Percentiles rank a stretch among this genome's conserved stretches.
Evolutionary conservation across 53 echinoderm and acorn worm genomes (phyloP).

Genomic region (Temnopleurus reevesii): DNA sequence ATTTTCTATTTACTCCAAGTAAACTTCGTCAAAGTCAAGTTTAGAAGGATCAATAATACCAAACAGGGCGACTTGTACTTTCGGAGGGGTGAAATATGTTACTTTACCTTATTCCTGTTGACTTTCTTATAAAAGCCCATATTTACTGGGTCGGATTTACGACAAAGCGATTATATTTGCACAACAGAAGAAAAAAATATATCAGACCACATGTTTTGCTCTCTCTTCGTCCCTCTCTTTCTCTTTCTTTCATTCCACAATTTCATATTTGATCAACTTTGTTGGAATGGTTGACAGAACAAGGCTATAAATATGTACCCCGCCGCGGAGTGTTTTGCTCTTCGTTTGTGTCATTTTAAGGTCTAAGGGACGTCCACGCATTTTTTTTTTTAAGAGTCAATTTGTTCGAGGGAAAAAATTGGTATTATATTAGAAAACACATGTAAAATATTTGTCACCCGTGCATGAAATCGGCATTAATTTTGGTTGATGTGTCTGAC

Average conservation of each 20-base stretch:
- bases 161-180: constrained; percentile 47
- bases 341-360: constrained; percentile 30
- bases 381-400: not conserved
- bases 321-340: not conserved
- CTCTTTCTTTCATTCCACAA: not conserved
- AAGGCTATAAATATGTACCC: constrained; percentile 31
- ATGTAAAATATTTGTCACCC: not conserved
- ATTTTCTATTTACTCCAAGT: constrained; percentile 45
- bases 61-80: constrained; percentile 15
- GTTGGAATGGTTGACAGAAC: constrained; percentile 24
- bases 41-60: not conserved
- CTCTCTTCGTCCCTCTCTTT: not conserved
- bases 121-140: constrained; percentile 19
- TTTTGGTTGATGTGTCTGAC: too few species aligned
- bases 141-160: constrained; percentile 39
- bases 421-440: not conserved
- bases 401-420: not conserved
- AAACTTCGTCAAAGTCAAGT: constrained; percentile 47
- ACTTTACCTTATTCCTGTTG: constrained; percentile 33
- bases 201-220: not conserved
- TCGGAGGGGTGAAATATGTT: constrained; percentile 49
- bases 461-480: not conserved
- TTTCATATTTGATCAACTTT: not conserved
- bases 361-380: not conserved
- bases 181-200: constrained; percentile 7